Conservation (phyloP, 1,140 invertebrate genomes). For the Drosophila truncata region DNA sequence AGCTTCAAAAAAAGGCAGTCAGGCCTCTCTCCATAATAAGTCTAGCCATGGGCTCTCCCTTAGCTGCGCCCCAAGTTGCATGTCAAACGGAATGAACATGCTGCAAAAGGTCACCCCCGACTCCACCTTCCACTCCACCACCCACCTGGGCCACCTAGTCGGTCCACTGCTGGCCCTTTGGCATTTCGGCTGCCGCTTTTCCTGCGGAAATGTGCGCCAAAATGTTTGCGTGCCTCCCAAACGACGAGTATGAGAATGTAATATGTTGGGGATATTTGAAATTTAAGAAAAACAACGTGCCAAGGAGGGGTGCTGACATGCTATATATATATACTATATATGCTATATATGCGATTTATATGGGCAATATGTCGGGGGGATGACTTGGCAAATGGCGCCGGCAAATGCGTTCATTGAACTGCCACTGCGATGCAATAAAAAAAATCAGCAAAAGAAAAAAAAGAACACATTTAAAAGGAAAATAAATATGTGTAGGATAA, state of each 20-base stretch:
- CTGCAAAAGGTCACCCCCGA: slow-evolving; percentile 33
- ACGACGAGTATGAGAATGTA: slow-evolving; percentile 47
- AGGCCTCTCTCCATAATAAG: slow-evolving; percentile 5
- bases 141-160: slow-evolving; percentile 32
- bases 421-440: slow-evolving; percentile 74
- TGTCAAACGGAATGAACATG: slow-evolving; percentile 66
- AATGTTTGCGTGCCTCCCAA: slow-evolving; percentile 71
- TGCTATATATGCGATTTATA: slow-evolving; percentile 6
- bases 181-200: slow-evolving; percentile 73
- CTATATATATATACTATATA: not conserved
- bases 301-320: slow-evolving; percentile 18
- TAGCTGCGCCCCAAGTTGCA: slow-evolving; percentile 53
- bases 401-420: slow-evolving; percentile 82
- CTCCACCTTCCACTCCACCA: not conserved
- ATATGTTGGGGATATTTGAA: slow-evolving; percentile 73
- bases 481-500: slow-evolving; percentile 67
- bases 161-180: slow-evolving; percentile 58
- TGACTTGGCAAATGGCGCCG: slow-evolving; percentile 72
- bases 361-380: not conserved
- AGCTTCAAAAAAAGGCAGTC: not conserved
- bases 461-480: slow-evolving; percentile 54
- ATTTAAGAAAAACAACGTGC: slow-evolving; percentile 63
- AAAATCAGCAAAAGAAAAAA: slow-evolving; percentile 59
- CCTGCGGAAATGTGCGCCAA: slow-evolving; percentile 78
- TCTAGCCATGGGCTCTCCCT: slow-evolving; percentile 25